These are phyloP conservation scores for Pristionchus maxplancki DNA, from an alignment of 2,888 invertebrate species.

Conservation along the genomic window DNA sequence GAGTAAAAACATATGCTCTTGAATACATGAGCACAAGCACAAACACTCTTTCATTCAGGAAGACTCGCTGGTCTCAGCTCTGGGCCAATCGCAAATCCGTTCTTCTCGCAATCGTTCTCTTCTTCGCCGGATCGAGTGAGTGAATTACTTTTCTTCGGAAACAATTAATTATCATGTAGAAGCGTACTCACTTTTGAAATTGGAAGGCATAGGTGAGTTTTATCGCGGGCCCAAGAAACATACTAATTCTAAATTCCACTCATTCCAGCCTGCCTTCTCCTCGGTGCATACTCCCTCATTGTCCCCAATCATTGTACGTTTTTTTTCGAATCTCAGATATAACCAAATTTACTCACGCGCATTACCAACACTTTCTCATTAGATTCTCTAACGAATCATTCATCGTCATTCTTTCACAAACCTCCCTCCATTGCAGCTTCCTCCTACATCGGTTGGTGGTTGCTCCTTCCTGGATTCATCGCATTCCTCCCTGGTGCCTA, in stretches of 20 bases:
- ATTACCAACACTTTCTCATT: no score
- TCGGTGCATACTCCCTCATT: slow-evolving; percentile 13
- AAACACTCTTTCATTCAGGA: not conserved
- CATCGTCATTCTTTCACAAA: no score
- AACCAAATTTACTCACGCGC: no score
- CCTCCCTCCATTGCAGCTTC: slow-evolving; percentile 25
- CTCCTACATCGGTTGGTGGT: slow-evolving; percentile 70
- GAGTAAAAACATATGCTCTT: no score
- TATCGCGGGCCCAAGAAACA: no score
- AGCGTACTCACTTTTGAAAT: no score
- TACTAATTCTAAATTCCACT: not conserved
- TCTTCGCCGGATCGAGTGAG: slow-evolving; percentile 49
- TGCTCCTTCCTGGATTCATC: slow-evolving; percentile 64
- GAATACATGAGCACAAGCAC: no score
- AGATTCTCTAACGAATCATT: no score
- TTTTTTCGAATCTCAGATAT: not conserved
- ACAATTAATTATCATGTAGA: no score
- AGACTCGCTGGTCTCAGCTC: slow-evolving; percentile 45
- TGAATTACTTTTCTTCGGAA: no score
- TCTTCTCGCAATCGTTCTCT: slow-evolving; percentile 47
- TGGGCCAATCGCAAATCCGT: slow-evolving; percentile 49
- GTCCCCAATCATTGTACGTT: slow-evolving; percentile 11
- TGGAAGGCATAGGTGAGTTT: no score
- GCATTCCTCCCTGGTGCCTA: slow-evolving; percentile 76
- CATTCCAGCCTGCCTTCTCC: slow-evolving; percentile 41